Evolutionary conservation across 1,140 invertebrate species (phyloP).

Genomic region (Orussus abietinus): DNA sequence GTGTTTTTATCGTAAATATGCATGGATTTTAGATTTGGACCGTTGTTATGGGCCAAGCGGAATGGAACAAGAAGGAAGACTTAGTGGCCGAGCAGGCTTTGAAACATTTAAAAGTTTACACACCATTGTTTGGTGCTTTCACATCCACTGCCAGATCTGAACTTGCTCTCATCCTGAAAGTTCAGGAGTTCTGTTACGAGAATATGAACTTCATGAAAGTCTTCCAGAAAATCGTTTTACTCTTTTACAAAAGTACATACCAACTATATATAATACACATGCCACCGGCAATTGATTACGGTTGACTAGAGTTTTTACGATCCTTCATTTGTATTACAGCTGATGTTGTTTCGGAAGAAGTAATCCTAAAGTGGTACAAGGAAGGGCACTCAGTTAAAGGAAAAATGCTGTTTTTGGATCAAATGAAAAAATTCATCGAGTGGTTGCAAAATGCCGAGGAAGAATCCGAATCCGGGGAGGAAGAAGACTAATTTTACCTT

Average conservation of each 20-base stretch:
- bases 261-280: too few relatives aligned
- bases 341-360: conserved; percentile 87
- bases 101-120: conserved; percentile 83
- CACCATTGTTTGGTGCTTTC: conserved; percentile 81
- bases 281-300: conserved; percentile 7
- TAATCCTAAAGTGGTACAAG: conserved; percentile 91
- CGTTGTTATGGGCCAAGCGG: conserved; percentile 87
- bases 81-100: conserved; percentile 90
- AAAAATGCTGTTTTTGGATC: conserved; percentile 94
- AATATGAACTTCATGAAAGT: conserved; percentile 99
- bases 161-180: conserved; percentile 80
- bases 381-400: conserved; percentile 89
- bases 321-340: conserved; percentile 48
- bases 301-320: too few relatives aligned
- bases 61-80: conserved; percentile 99
- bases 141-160: conserved; percentile 79
- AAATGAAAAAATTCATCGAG: conserved; percentile 96
- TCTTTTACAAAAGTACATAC: conserved; percentile 87
- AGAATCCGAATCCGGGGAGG: conserved; percentile 61
- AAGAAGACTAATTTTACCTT: conserved; percentile 42
- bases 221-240: conserved; percentile 94
- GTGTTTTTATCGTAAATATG: conserved; percentile 3
- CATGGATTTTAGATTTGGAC: conserved; percentile 71
- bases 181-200: conserved; percentile 97
- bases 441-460: conserved; percentile 96